These are phyloP conservation scores for Eupithecia vulgata DNA, from an alignment of 2,888 invertebrate genomes.

Conservation along the genomic window DNA sequence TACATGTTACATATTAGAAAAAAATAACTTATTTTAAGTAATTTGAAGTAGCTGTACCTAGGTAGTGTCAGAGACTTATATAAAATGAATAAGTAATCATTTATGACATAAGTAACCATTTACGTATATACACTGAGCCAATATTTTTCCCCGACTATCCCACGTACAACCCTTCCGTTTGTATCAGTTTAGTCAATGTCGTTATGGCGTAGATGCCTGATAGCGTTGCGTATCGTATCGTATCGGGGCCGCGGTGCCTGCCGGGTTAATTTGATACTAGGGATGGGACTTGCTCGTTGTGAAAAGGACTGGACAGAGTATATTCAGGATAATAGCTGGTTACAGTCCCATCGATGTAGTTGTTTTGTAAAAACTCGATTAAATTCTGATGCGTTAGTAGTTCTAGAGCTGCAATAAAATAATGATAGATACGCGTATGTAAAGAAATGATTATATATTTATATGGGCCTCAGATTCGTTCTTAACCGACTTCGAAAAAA, in stretches of 20 bases:
- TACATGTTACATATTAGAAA: too few species aligned
- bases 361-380: background rate
- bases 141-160: slow-evolving; percentile 37
- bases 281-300: slow-evolving; percentile 48
- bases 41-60: too few species aligned
- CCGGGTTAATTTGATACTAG: slow-evolving; percentile 73
- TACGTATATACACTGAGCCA: slow-evolving; percentile 1
- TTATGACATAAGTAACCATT: too few species aligned
- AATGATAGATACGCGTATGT: background rate
- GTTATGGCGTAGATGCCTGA: slow-evolving; percentile 66
- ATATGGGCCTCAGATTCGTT: too few species aligned
- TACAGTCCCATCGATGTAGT: background rate
- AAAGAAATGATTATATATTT: too few species aligned
- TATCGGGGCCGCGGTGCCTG: slow-evolving; percentile 47
- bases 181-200: slow-evolving; percentile 71
- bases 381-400: background rate
- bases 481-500: too few species aligned
- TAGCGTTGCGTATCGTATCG: slow-evolving; percentile 51
- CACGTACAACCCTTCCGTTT: slow-evolving; percentile 48
- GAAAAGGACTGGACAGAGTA: background rate
- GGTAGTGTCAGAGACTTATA: too few species aligned
- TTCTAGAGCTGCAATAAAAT: background rate
- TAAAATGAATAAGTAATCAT: too few species aligned
- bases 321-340: background rate
- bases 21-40: too few species aligned